A percentile compares a stretch with the other conserved stretches of the same genome.
Conservation (phyloP, 2,888 invertebrate genomes). For the Dryobota labecula region DNA sequence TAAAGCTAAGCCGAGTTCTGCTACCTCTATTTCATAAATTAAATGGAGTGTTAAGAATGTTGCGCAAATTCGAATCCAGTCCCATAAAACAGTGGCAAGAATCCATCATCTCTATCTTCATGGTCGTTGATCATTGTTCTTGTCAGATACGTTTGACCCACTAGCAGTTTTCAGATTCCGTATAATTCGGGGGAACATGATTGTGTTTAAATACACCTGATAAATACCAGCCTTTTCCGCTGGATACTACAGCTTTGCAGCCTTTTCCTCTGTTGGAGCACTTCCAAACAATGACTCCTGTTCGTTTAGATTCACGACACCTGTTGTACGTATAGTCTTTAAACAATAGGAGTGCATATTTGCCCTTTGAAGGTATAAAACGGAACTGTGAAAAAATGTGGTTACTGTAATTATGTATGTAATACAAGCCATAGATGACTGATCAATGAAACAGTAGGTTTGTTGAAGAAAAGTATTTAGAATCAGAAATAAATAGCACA, state of each 20-base stretch:
- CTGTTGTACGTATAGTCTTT: conserved; percentile 14
- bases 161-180: not conserved
- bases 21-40: not conserved
- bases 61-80: not conserved
- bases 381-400: conserved; percentile 14
- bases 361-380: conserved; percentile 18
- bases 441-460: not conserved
- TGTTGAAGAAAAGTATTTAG: not conserved
- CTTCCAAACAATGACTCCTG: conserved; percentile 19
- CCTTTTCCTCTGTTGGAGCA: conserved; percentile 1
- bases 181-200: conserved; percentile 14
- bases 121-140: not conserved
- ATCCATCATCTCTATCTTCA: not conserved
- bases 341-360: conserved; percentile 21
- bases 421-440: not conserved
- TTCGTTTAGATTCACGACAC: conserved; percentile 2
- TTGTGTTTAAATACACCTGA: conserved; percentile 6
- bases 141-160: not conserved
- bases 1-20: not conserved
- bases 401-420: not conserved
- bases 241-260: conserved; percentile 18
- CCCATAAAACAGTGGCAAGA: not conserved
- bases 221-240: conserved; percentile 15
- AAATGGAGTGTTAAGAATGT: not conserved
- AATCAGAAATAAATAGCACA: not conserved